phyloP scores from a whole-genome alignment of 2,797 vertebrate genomes.

The Girardinus metallicus region DNA sequence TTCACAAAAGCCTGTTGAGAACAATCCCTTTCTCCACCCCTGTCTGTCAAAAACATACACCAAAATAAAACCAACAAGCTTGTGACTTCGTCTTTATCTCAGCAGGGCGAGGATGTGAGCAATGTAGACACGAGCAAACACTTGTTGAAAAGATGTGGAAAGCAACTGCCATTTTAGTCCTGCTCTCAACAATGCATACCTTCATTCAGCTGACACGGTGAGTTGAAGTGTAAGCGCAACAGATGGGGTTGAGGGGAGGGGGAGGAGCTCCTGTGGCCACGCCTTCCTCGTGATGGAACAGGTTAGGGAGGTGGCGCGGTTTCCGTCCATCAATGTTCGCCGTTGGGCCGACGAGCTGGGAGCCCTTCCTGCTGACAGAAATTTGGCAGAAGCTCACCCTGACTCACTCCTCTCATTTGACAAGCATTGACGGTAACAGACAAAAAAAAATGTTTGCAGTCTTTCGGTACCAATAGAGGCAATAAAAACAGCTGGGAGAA shows the following conservation, averaged over 20 bases:
- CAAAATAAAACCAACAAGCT: conserved; percentile 58
- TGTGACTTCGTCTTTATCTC: conserved; percentile 57
- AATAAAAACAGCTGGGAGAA: conserved; percentile 33
- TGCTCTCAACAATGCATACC: conserved; percentile 77
- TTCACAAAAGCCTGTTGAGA: conserved; percentile 76
- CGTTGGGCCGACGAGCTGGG: conserved; percentile 48
- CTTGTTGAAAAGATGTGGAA: conserved; percentile 79
- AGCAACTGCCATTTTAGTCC: conserved; percentile 71
- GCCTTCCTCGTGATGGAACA: conserved; percentile 72
- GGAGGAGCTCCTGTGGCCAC: conserved; percentile 43
- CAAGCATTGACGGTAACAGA: conserved; percentile 77
- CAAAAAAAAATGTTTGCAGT: conserved; percentile 63
- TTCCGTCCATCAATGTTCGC: conserved; percentile 68
- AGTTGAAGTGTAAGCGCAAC: conserved; percentile 60
- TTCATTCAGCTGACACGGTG: conserved; percentile 62
- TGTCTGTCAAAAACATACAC: conserved; percentile 51
- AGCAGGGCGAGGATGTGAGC: conserved; percentile 64
- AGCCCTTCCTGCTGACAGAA: conserved; percentile 73
- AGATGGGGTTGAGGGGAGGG: conserved; percentile 20
- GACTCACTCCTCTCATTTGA: conserved; percentile 73
- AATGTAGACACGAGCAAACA: conserved; percentile 76
- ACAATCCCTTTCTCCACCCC: conserved; percentile 74
- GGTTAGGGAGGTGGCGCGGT: conserved; percentile 66
- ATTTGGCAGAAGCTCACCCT: conserved; percentile 71
- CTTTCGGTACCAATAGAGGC: conserved; percentile 40